Conservation (phyloP, 1,140 invertebrate species). For the Ceratitis capitata region DNA sequence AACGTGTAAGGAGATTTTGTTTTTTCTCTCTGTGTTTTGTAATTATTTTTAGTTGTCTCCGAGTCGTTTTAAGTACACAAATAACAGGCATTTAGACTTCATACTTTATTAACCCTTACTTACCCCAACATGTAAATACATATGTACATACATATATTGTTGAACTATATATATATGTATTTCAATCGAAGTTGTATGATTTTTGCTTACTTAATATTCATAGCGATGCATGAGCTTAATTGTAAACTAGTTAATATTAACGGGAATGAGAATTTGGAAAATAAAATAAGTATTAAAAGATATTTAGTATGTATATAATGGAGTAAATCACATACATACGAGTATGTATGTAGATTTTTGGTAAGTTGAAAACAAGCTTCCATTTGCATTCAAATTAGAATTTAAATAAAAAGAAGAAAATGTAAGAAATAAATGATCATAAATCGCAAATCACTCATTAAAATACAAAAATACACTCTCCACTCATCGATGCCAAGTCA, state of each 20-base stretch:
- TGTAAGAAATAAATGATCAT: not conserved
- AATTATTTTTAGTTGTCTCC: no score
- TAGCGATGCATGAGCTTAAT: not conserved
- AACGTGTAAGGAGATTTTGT: no score
- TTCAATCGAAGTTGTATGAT: no score
- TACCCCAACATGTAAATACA: not conserved
- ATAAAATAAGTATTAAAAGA: not conserved
- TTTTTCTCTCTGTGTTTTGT: no score
- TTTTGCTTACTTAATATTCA: no score
- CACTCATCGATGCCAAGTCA: constrained; percentile 30
- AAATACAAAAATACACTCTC: not conserved
- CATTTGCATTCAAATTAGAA: no score
- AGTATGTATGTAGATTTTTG: not conserved
- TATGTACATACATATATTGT: not conserved
- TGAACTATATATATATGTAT: no score
- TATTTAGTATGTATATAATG: not conserved
- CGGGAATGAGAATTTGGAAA: not conserved
- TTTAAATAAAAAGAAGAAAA: not conserved
- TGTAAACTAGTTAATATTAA: not conserved
- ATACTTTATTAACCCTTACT: not conserved
- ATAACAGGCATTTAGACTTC: no score
- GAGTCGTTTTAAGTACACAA: no score
- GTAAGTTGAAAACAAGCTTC: not conserved
- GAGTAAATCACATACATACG: not conserved
- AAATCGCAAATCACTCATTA: not conserved